Conservation (phyloP, 2,888 invertebrate species). For the Ornithoptera alexandrae region DNA sequence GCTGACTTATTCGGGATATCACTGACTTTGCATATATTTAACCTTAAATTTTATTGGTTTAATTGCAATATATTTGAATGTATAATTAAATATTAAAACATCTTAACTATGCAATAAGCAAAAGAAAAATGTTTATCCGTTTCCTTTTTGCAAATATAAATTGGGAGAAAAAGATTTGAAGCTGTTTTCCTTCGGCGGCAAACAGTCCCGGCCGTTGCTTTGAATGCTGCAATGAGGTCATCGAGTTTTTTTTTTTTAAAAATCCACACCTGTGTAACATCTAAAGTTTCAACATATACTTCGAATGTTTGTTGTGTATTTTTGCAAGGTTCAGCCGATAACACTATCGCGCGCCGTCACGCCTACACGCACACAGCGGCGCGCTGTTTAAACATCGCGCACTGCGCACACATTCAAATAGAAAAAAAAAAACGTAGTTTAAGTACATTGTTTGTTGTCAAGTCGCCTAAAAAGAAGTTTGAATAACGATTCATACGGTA, state of each 20-base stretch:
- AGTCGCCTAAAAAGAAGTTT: constrained; percentile 57
- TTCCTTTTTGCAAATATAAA: background rate
- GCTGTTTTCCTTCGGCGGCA: constrained; percentile 6
- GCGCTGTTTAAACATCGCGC: constrained; percentile 33
- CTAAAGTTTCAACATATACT: constrained; percentile 45
- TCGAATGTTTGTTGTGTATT: constrained; percentile 73
- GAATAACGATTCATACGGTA: constrained; percentile 31
- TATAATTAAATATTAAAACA: no score
- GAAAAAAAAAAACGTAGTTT: constrained; percentile 31
- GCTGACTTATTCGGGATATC: no score
- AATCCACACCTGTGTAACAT: constrained; percentile 42
- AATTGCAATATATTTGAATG: no score
- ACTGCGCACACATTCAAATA: constrained; percentile 40
- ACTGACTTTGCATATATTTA: no score
- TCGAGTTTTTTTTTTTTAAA: constrained; percentile 6
- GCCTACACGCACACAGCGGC: constrained; percentile 61
- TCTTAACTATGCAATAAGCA: no score
- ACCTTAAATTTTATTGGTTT: no score
- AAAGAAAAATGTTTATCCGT: no score
- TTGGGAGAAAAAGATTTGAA: background rate
- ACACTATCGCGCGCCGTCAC: constrained; percentile 67
- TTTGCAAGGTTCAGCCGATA: constrained; percentile 76
- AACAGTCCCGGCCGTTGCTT: constrained; percentile 10
- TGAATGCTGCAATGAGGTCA: constrained; percentile 26
- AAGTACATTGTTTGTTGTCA: constrained; percentile 55